Base-by-base conservation (phyloP, 2,113 vertebrate species). In the Circaetus gallicus region DNA sequence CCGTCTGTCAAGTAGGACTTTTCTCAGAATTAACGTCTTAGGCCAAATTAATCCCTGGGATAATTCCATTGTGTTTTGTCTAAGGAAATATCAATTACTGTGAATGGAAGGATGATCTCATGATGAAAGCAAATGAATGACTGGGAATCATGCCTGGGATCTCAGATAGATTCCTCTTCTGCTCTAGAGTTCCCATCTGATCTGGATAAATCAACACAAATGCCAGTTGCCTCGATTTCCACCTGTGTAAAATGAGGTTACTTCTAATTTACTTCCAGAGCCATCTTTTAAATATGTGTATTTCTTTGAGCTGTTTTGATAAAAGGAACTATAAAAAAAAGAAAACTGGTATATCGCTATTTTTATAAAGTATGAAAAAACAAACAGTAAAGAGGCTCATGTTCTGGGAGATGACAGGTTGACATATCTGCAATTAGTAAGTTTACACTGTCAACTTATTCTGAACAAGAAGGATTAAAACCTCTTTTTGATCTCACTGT, bases 41-140 rank as follows among this genome's bases (percentile, higher is more conserved):
- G 70, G 74, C 81, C 88, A 96, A 85, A 93, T 95, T 96, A 95
- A 94, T 95, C 86, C 89, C 96, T 89, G 53, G 47, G 91, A 87
- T 93, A 90, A 94, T 93, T 95, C 78, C 73, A 70, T 31, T 93
- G 86, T 94, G 62, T 53, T 93, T 95, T 85, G 61, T 80, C 58
- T 90, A 89, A 97, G 93, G 86, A 94, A 97, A 85, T 86, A 96
- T 73, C 86, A 82, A 34, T 95, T 93, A 90, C 86, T 89, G 65
- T 82, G 89, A 96, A 79, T 0, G 29, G 73, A 95, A 93, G 78
- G 89, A 95, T 94, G 95, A 95, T 87, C 86, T 96, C 91, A 96
- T 36, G 91, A 94, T 91, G 89, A 91, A 95, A 95, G 86, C 36
- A 87, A 95, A 82, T 38, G 21, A 91, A 82, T 82, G 62, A 85